Base-by-base conservation (phyloP, 2,888 invertebrate genomes). In the Sicus ferrugineus region DNA sequence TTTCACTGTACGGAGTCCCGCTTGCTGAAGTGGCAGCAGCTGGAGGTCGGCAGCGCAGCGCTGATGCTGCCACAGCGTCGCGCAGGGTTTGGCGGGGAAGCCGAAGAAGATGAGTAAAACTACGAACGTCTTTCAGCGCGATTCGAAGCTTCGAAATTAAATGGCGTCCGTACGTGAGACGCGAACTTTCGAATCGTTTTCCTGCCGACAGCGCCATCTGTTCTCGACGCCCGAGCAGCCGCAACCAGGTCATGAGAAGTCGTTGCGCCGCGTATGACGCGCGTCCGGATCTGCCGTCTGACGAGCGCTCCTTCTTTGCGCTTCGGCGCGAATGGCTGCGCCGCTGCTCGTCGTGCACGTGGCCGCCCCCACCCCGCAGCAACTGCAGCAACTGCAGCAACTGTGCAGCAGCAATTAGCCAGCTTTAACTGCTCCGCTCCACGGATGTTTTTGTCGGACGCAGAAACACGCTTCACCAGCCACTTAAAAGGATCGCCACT, bases 401-500 rank as follows among this genome's bases (percentile, higher is more conserved):
- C 65, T 65, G 65, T 26, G 65, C 52, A 65, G 54, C 26, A 38
- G 52, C 65, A 65, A 65, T 65, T 65, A 65, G 65, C 46, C 26
- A 50, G 16, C 52, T 65, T 23, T 11, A 14, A 38, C 16, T 14
- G 48, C 56, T 46, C 30, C 42, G 21, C 56, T 28, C 21, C 34
- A 7, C 42, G n/a, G 23, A 21, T 31, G 59, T 50, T 59, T 58
- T 62, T 62, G 61, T 68, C 54, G 62, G 54, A 54, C 62, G 30
- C 42, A 30, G 19, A 54, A 67, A 59, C 48, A 67, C 38, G 58
- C 56, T 42, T 56, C 26, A 56, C 34, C 48, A 28, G 46, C 26
- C 14, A 28, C 54, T 67, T 67, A 67, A 67, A 59, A 67, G 67
- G 67, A 67, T 67, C 67, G 59, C 59, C 59, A 52, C 50, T 31